Evolutionary conservation across 1,140 invertebrate genomes (phyloP), one percentile per base, ranked within the genome.

Genomic region (Ostrea denselamellosa): DNA sequence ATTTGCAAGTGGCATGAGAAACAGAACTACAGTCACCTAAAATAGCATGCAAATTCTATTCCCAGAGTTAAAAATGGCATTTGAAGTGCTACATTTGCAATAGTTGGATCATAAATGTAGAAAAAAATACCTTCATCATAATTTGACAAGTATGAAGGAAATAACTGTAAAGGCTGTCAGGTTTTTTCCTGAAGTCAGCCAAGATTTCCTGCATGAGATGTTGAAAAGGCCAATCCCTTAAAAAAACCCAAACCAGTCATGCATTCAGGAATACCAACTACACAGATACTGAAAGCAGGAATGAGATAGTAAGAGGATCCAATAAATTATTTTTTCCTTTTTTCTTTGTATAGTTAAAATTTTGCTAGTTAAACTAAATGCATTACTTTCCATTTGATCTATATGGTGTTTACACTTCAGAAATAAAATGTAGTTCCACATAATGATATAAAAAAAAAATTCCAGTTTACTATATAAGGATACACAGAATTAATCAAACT

Each of bases 61-160:
- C 28, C 22, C 68, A 77, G 25, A 25, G 22, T 28, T 28, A 8
- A 25, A 25, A 77, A 7, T 77, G 68, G 28, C 68, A 77, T 77
- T 77, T 77, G 68, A 77, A 77, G 22, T 34, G 68, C 68, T 77
- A 77, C 68, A 77, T 28, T 77, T 34, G 68, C 68, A 34, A 62
- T 19, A n/a, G 14, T 62, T 62, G 56, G 56, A 62, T 62, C 56
- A 62, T 62, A n/a, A 77, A 77, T 77, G 68, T 77, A 28, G 68
- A 19, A 25, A 34, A 77, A 77, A 56, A 77, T 28, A 77, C 68
- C 25, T 77, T 28, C 14, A 77, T 77, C 68, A 77, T 22, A 25
- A 77, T 77, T 77, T 77, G 68, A 77, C 68, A 77, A 77, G 68
- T 77, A 25, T 77, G 14, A 34, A 77, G 68, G 68, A 77, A 77